Evolutionary conservation across 1,140 invertebrate genomes (phyloP).

Genomic region (Caerostris extrusa): DNA sequence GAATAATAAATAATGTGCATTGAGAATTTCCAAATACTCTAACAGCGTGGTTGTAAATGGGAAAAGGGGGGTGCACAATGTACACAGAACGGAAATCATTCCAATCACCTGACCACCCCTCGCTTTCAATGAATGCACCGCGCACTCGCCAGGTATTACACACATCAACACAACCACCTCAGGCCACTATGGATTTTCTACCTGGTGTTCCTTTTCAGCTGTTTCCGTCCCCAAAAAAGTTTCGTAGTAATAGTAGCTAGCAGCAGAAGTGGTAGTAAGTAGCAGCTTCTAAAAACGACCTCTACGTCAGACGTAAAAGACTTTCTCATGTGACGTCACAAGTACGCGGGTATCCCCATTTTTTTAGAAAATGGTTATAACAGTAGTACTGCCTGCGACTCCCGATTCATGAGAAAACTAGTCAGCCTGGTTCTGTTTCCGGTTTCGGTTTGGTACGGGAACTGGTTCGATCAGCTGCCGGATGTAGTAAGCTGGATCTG

Average conservation of each 20-base stretch:
- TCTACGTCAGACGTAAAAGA: constrained; percentile 60
- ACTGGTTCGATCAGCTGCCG: constrained; percentile 68
- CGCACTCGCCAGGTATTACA: neutral
- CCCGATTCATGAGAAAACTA: constrained; percentile 69
- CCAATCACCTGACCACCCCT: neutral
- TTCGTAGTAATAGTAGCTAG: neutral
- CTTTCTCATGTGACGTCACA: constrained; percentile 77
- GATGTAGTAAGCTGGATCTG: constrained; percentile 35
- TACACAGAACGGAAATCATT: neutral
- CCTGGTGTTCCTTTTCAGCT: constrained; percentile 47
- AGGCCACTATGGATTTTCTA: neutral
- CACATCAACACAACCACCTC: constrained; percentile 28
- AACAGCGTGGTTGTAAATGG: too few species aligned
- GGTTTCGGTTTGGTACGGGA: constrained; percentile 70
- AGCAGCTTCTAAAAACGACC: constrained; percentile 59
- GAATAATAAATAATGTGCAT: too few species aligned
- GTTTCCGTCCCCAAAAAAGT: constrained; percentile 51
- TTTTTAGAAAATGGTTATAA: neutral
- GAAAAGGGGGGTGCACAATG: neutral
- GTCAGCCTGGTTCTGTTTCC: constrained; percentile 67
- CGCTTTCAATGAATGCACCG: neutral
- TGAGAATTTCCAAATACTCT: too few species aligned
- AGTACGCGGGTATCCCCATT: constrained; percentile 60
- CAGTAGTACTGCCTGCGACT: constrained; percentile 11
- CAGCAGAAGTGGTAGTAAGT: neutral